Base-by-base conservation (phyloP, 2,888 invertebrate species). In the Thera britannica region DNA sequence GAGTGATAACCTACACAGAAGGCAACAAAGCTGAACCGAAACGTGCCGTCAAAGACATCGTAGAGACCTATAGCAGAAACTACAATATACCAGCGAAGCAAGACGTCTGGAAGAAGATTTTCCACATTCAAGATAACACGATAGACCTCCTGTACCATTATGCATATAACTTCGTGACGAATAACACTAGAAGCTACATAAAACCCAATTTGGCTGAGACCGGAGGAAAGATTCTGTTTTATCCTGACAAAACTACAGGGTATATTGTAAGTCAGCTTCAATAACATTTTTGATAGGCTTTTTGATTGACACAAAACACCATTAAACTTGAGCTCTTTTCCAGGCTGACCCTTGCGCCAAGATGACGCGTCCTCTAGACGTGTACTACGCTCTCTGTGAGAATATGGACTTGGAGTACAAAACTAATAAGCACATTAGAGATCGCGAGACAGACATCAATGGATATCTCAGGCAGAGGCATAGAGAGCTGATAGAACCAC, bases 131-230 rank as follows among this genome's bases (percentile, higher is more conserved):
- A 6, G 94, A 95, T 0, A 94, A 95, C 55, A 94, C 95, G 48
- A 96, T 96, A 61, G 92, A 94, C 49, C 79, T 97, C 4, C 87
- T 95, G 51, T 96, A 95, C 79, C 96, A 96, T 75, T 96, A 96
- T 75, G 95, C 90, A 0, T 93, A 94, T 68, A 95, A 94, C 62
- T 94, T 95, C 72, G 94, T 95, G 3, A 95, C 96, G 0, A 95
- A 96, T 70, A 94, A 95, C 9, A 96, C 95, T 0, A 93, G 96
- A 52, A 94, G 90, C 60, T 97, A 96, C 75, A 89, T 94, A 2
- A 97, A 97, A 78, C 97, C 97, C 0, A 95, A 96, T 4, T 86
- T 95, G 63, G 95, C 96, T 0, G 96, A 97, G 78, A 95, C 96
- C 77, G 96, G 96, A 0, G 95, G 96, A 4, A 95, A 95, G 75